These are phyloP conservation scores for Adelges cooleyi DNA, from an alignment of 1,140 invertebrate species.

Conservation along the genomic window DNA sequence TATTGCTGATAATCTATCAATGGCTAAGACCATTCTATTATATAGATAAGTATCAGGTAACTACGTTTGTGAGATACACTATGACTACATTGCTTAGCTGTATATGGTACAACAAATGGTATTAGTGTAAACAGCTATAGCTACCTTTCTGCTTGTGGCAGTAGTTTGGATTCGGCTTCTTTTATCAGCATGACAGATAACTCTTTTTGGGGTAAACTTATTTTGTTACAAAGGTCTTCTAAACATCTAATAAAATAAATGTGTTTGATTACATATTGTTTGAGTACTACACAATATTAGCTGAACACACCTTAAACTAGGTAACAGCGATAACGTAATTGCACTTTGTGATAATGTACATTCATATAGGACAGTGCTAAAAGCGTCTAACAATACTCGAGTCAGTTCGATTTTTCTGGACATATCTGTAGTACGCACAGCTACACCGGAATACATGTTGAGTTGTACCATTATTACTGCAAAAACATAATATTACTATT, in stretches of 20 bases:
- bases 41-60: no score
- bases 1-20: no score
- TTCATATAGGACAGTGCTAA: slow-evolving; percentile 48
- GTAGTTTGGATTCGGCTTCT: slow-evolving; percentile 1
- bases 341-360: slow-evolving; percentile 44
- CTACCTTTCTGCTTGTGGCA: slow-evolving; percentile 12
- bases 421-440: slow-evolving; percentile 44
- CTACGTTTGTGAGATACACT: no score
- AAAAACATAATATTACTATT: no score
- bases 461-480: slow-evolving; percentile 19
- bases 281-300: no score
- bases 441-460: slow-evolving; percentile 31
- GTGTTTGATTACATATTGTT: no score
- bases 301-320: slow-evolving; percentile 40
- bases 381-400: slow-evolving; percentile 51
- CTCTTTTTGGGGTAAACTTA: slow-evolving; percentile 24
- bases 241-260: no score
- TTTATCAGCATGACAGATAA: slow-evolving; percentile 10
- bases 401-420: slow-evolving; percentile 47
- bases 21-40: no score
- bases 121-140: no score
- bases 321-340: slow-evolving; percentile 41
- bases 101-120: no score
- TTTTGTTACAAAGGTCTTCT: background rate
- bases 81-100: no score